Conservation (phyloP, 2,888 invertebrate genomes). For the Dryocosmus kuriphilus region DNA sequence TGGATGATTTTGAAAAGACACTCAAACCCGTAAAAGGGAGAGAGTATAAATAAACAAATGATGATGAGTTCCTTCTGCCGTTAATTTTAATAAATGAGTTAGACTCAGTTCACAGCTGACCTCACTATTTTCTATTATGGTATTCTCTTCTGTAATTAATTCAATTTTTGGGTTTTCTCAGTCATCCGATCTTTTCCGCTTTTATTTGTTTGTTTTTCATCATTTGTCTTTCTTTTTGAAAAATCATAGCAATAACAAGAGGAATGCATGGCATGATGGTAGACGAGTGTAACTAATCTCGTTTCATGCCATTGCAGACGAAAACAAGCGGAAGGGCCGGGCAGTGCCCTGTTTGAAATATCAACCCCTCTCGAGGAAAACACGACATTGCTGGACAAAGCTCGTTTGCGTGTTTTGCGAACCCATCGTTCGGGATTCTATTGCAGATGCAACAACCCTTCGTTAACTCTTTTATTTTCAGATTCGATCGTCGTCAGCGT, state of each 20-base stretch:
- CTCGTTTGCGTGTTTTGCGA: constrained; percentile 44
- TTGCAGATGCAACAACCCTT: constrained; percentile 16
- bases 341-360: constrained; percentile 41
- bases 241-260: constrained; percentile 18
- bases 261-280: constrained; percentile 10
- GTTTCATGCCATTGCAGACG: constrained; percentile 34
- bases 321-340: constrained; percentile 38
- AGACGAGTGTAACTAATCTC: constrained; percentile 34
- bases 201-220: background rate
- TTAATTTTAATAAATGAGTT: no score
- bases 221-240: background rate
- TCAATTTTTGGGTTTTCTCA: no score
- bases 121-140: no score
- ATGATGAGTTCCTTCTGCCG: no score
- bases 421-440: constrained; percentile 24
- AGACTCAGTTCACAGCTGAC: no score
- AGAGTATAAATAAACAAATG: no score
- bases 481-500: constrained; percentile 16
- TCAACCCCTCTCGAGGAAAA: constrained; percentile 45
- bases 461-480: constrained; percentile 31
- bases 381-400: constrained; percentile 47
- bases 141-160: no score
- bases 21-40: no score
- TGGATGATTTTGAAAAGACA: no score
- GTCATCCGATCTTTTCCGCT: no score